Percentiles rank a stretch among this genome's conserved stretches.
phyloP scores from a whole-genome alignment of 2,888 invertebrate genomes.

The Stenchaetothrips biformis region DNA sequence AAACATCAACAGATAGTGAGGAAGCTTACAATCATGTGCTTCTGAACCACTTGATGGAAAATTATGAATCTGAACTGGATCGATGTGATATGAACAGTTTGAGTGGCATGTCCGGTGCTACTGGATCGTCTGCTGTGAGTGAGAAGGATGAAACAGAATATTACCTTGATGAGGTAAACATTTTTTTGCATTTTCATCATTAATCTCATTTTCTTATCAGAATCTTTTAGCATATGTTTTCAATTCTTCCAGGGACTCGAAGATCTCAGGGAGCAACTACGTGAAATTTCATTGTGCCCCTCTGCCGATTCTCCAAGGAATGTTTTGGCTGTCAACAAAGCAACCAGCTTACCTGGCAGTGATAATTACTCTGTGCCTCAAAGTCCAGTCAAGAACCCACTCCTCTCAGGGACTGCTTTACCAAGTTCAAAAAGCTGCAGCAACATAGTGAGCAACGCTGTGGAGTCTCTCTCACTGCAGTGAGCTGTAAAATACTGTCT shows the following conservation, averaged over 20 bases:
- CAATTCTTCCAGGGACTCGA: slow-evolving; percentile 51
- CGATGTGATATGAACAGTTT: slow-evolving; percentile 54
- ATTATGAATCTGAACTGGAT: slow-evolving; percentile 48
- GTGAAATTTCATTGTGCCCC: slow-evolving; percentile 55
- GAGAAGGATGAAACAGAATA: slow-evolving; percentile 46
- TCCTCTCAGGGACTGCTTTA: background rate
- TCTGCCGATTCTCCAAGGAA: background rate
- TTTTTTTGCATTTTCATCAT: slow-evolving; percentile 8
- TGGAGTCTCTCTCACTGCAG: background rate
- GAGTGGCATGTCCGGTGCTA: slow-evolving; percentile 52
- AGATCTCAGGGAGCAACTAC: slow-evolving; percentile 62
- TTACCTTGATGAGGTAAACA: slow-evolving; percentile 32
- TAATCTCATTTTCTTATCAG: background rate
- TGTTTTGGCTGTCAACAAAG: background rate
- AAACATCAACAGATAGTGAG: background rate
- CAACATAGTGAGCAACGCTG: background rate
- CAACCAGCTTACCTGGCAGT: background rate
- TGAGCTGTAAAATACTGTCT: background rate
- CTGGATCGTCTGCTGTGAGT: slow-evolving; percentile 49
- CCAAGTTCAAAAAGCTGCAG: background rate
- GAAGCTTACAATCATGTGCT: background rate
- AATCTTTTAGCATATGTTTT: background rate
- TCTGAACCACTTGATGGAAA: slow-evolving; percentile 29
- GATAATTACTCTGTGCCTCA: background rate
- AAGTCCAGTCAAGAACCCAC: background rate